These are phyloP conservation scores for Castor canadensis DNA, from an alignment of 2,113 vertebrate genomes.

Conservation along the genomic window DNA sequence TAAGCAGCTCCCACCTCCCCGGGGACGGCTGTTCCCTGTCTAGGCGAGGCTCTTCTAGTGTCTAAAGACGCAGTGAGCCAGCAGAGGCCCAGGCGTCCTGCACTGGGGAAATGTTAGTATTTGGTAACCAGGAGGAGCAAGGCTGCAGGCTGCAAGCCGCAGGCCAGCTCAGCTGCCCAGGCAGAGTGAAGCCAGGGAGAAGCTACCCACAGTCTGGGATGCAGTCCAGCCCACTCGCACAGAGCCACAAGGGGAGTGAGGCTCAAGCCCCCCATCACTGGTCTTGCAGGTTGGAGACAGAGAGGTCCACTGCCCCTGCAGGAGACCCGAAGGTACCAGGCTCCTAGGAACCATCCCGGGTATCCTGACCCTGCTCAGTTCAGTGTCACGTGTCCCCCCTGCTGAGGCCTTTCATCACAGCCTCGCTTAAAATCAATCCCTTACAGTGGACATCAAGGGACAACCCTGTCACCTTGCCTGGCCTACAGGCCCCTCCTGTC, in stretches of 20 bases:
- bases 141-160: fast-evolving
- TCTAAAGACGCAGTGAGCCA: too few relatives aligned
- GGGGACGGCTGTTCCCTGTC: fast-evolving
- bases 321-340: not conserved
- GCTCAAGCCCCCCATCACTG: too few relatives aligned
- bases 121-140: not conserved
- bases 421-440: fast-evolving
- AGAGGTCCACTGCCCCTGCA: fast-evolving
- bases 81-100: too few relatives aligned
- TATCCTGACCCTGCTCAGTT: not conserved
- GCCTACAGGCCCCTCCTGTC: fast-evolving
- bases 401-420: not conserved
- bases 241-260: too few relatives aligned
- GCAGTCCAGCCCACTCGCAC: not conserved
- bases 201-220: too few relatives aligned
- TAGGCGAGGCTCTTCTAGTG: fast-evolving
- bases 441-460: not conserved
- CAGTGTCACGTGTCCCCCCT: too few relatives aligned
- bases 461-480: fast-evolving
- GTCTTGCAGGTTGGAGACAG: fast-evolving
- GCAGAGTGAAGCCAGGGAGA: not conserved
- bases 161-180: not conserved
- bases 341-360: not conserved
- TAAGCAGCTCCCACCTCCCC: not conserved
- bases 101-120: not conserved